These are phyloP conservation scores for Platysteira castanea DNA, from an alignment of 2,113 vertebrate genomes.

Conservation along the genomic window DNA sequence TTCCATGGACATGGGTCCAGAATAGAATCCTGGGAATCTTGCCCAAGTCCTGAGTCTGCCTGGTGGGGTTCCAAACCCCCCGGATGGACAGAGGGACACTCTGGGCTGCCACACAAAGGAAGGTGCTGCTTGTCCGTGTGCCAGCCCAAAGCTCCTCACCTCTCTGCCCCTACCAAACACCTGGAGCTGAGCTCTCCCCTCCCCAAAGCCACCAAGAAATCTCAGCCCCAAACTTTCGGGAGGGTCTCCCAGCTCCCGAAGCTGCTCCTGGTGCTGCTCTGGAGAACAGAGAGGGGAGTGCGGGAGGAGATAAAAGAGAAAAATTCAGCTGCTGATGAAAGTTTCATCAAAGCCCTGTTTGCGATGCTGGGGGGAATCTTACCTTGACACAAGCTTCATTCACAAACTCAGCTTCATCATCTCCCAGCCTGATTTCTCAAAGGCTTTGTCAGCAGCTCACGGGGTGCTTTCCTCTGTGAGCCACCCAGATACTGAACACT, in stretches of 20 bases:
- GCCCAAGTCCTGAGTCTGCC: no score
- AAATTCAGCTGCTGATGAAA: conserved; percentile 51
- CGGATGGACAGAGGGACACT: no score
- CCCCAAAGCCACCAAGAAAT: background rate
- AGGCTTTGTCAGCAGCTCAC: background rate
- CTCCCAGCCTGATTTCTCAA: background rate
- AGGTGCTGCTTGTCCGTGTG: fast-evolving
- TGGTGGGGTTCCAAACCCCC: no score
- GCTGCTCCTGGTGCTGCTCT: background rate
- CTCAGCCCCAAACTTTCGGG: background rate
- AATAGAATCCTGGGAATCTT: no score
- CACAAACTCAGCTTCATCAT: background rate
- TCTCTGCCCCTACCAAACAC: fast-evolving
- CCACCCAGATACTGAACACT: background rate
- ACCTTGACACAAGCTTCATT: conserved; percentile 37
- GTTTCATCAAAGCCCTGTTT: conserved; percentile 49
- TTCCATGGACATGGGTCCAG: no score
- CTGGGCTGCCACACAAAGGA: no score
- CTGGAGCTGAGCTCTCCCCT: background rate
- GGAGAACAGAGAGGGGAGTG: background rate
- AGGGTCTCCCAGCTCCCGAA: background rate
- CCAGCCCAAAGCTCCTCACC: no score
- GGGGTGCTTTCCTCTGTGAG: background rate
- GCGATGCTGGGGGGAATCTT: background rate
- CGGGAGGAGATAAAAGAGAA: conserved; percentile 50